Conservation (phyloP, 2,113 vertebrate species). For the Grammomys surdaster region DNA sequence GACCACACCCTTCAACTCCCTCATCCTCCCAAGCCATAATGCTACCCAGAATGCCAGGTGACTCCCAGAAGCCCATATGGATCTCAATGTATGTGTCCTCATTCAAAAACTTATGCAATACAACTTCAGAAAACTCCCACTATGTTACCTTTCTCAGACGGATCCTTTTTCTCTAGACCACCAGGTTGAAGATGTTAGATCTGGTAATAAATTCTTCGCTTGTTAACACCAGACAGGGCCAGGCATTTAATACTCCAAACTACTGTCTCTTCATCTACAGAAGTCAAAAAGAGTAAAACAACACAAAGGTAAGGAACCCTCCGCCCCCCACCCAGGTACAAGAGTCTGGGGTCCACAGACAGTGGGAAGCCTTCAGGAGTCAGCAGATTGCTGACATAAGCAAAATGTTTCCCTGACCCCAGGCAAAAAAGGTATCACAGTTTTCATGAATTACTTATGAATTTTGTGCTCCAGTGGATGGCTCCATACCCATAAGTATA, state of each 20-base stretch:
- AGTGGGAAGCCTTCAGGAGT: not conserved
- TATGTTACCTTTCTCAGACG: not conserved
- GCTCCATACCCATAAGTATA: not conserved
- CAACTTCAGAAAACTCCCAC: not conserved
- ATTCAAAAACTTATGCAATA: not conserved
- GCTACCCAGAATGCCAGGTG: not conserved
- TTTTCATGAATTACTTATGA: conserved; percentile 11
- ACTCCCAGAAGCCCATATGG: not conserved
- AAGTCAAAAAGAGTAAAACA: not conserved
- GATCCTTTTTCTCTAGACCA: not conserved
- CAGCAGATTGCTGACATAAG: not conserved
- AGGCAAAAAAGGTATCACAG: not conserved
- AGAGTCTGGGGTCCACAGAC: not conserved
- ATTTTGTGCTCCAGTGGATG: too few species aligned
- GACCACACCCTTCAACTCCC: not conserved
- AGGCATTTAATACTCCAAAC: not conserved
- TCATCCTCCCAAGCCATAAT: not conserved
- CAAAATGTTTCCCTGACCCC: not conserved
- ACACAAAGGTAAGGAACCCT: not conserved
- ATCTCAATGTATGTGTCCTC: not conserved
- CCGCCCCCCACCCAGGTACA: not conserved
- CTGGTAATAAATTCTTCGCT: not conserved
- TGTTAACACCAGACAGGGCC: not conserved
- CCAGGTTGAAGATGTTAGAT: not conserved
- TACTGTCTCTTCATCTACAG: conserved; percentile 10